Base-by-base conservation (phyloP, 2,797 vertebrate genomes). In the Danio choprae region DNA sequence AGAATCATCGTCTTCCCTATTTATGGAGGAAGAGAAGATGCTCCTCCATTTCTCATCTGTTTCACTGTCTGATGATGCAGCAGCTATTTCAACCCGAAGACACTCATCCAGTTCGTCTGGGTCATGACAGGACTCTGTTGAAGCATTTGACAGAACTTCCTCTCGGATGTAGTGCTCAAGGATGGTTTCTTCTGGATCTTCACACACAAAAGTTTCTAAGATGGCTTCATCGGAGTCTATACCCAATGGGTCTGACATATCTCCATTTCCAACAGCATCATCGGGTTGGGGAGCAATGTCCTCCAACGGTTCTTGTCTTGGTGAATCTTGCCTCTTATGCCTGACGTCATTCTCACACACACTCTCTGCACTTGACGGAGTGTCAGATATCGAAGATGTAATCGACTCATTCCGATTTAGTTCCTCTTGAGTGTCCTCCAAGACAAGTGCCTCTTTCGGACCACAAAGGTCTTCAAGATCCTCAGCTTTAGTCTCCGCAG, bases 11-110 rank as follows among this genome's bases (percentile, higher is more conserved):
- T 94, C 94, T 86, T 95, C 94, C 85, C 83, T 94, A 77, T 95
- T 95, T 80, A 95, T 94, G 8, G 94, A 94, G 9, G 94, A 95
- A 12, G 94, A 94, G 82, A 95, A 95, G 84, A 95, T 93, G 7
- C 89, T 77, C 87, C 94, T 91, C 94, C 94, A 95, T 84, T 93
- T 95, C 3, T 95, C 94, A 51, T 94, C 91, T 0, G 77, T 82
- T 4, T 95, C 94, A 73, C 90, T 90, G 68, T 95, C 93, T n/a
- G 93, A 93, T 0, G 91, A 93, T 8, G 81, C 87, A 1, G 84
- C 93, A 36, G 89, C 92, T 58, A 94, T 92, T 84, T 95, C 93
- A 18, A 91, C 91, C 43, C 58, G 81, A 6, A 93, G 87, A 62
- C 92, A 92, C 48, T 94, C 91, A 0, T 92, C 92, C 4, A 90